Evolutionary conservation across 1,140 invertebrate species (phyloP), one percentile per base, ranked within the genome.

Genomic region (Brachionus sp.): DNA sequence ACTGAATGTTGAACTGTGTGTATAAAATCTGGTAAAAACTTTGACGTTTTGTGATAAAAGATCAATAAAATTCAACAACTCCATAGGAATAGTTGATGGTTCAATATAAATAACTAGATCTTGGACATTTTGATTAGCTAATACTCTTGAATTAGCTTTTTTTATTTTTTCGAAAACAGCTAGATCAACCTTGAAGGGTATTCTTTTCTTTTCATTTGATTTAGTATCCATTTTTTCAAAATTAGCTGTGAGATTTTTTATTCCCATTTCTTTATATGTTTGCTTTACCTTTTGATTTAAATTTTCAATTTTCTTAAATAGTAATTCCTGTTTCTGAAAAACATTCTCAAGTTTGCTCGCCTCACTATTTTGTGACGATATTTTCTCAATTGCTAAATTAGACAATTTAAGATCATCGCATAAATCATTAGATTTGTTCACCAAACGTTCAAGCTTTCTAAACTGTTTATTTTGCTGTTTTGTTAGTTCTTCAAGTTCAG

Each of bases 401-500:
- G 33, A 33, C 39, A 80, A 66, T n/a, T 53, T 39, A 13, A 80
- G 25, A 62, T 80, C 77, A 23, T 80, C 77, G 23, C 77, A 80
- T 16, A 80, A 66, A 25, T 80, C 77, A 19, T 80, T 80, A 3
- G 77, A 80, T 25, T 53, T 80, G 13, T 37, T 44, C 19, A 80
- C 5, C 33, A 80, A 44, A 29, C 77, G 77, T 29, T 80, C 46
- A 1, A 80, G 39, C 19, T 25, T 19, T 23, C 50, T 35, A n/a
- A 62, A 66, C 25, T 80, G 77, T 62, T 80, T 80, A 6, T 62
- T 10, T 50, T 80, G 77, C 39, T 66, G 35, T 62, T 62, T 80
- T 5, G 16, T 66, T n/a, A 80, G 13, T n/a, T 75, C 70, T 75
- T 75, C 70, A 12, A 33, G 25, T 46, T 75, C 42, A 33, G 4